phyloP scores from a whole-genome alignment of 2,888 invertebrate genomes.

The Acleris holmiana region DNA sequence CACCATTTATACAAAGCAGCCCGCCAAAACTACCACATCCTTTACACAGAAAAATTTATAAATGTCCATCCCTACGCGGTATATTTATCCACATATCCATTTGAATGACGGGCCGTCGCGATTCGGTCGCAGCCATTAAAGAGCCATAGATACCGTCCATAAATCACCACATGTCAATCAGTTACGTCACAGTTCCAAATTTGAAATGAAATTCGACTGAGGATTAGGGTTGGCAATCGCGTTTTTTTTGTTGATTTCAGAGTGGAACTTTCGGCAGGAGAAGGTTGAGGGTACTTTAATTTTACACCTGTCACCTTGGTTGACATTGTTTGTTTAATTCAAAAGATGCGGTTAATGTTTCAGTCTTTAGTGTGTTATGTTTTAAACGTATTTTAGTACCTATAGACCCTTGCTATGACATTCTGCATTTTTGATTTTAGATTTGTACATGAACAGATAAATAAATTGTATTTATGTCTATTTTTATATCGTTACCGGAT shows the following conservation, averaged over 20 bases:
- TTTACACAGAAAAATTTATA: background rate
- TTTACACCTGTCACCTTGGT: background rate
- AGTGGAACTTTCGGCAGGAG: background rate
- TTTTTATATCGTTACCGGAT: no score
- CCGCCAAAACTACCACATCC: background rate
- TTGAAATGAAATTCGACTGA: constrained; percentile 14
- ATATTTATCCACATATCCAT: constrained; percentile 22
- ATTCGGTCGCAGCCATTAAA: constrained; percentile 38
- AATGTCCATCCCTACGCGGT: constrained; percentile 1
- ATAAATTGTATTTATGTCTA: no score
- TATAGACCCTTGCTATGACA: no score
- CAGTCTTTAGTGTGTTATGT: no score
- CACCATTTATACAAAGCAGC: background rate
- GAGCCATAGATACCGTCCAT: constrained; percentile 40
- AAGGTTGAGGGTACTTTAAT: background rate
- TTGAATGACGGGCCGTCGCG: constrained; percentile 38
- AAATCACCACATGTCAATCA: constrained; percentile 41
- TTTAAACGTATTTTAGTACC: no score
- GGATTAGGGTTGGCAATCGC: constrained; percentile 1
- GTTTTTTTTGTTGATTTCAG: background rate
- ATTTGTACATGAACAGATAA: no score
- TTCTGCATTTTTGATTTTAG: no score
- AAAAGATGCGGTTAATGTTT: no score
- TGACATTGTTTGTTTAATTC: no score
- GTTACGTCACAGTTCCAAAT: constrained; percentile 28